A percentile compares a stretch with the other conserved stretches of the same genome.
These are phyloP conservation scores for Trachelus stipa DNA, from an alignment of 2,888 invertebrate genomes.

Conservation along the genomic window DNA sequence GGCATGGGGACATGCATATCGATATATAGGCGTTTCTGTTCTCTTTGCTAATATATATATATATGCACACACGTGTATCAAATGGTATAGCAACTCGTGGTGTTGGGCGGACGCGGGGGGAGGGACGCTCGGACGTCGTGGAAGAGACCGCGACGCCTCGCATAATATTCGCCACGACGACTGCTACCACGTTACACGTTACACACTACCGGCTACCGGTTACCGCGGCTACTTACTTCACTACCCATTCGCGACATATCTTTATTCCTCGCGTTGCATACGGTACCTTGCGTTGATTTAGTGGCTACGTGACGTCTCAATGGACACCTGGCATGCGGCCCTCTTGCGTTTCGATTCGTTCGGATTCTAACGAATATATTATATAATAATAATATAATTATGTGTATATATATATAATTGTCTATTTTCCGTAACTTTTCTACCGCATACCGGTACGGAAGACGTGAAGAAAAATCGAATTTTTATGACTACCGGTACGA, in stretches of 20 bases:
- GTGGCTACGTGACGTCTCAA: conserved; percentile 9
- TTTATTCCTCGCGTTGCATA: conserved; percentile 5
- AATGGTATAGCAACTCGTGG: background rate
- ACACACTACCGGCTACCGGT: background rate
- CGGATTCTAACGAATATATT: no score
- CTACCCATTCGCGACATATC: background rate
- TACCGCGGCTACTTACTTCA: background rate
- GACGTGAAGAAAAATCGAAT: background rate
- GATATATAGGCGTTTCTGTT: background rate
- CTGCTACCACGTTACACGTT: background rate
- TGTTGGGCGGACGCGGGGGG: background rate
- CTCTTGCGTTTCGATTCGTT: background rate
- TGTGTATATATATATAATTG: no score
- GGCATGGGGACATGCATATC: background rate
- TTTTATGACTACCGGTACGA: background rate
- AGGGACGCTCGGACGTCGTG: background rate
- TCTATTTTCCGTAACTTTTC: background rate
- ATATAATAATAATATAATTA: no score
- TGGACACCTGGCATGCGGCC: conserved; percentile 7
- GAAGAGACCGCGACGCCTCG: background rate
- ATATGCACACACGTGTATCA: background rate
- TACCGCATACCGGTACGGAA: background rate
- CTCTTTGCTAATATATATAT: background rate
- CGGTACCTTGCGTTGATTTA: conserved; percentile 6
- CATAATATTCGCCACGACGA: conserved; percentile 8